phyloP scores from a whole-genome alignment of 2,113 vertebrate species.

The Vireo altiloquus region DNA sequence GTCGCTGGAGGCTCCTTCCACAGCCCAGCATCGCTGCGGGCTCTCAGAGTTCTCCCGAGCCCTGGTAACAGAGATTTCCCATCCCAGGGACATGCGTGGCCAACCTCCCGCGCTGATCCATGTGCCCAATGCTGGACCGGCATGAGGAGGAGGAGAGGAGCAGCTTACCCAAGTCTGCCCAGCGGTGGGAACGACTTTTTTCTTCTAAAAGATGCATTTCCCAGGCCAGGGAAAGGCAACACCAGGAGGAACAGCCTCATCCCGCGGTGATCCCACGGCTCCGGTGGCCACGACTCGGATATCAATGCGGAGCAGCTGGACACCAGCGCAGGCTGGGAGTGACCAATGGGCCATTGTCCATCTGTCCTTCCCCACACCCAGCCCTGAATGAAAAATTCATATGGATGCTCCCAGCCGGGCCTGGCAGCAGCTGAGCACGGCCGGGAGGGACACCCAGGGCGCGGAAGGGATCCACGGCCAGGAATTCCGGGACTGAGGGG shows the following conservation, averaged over 20 bases:
- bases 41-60: background rate
- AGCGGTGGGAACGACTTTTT: background rate
- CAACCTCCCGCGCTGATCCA: background rate
- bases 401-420: too few relatives aligned
- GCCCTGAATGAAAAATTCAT: too few relatives aligned
- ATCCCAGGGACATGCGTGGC: accelerated
- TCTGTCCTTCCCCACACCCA: too few relatives aligned
- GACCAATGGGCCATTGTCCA: too few relatives aligned
- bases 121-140: accelerated
- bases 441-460: too few relatives aligned
- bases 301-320: too few relatives aligned
- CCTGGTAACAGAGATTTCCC: accelerated
- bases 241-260: too few relatives aligned
- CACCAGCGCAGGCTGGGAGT: too few relatives aligned
- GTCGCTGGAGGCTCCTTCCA: background rate
- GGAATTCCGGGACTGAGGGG: background rate
- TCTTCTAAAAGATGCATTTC: background rate
- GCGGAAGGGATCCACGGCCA: accelerated
- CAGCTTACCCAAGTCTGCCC: background rate
- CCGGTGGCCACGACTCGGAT: too few relatives aligned
- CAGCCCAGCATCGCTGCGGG: background rate
- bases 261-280: too few relatives aligned
- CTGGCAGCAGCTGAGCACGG: too few relatives aligned
- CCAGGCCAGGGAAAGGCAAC: background rate
- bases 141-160: background rate